Evolutionary conservation across 2,113 vertebrate genomes (phyloP).

Genomic region (Alexandromys fortis): DNA sequence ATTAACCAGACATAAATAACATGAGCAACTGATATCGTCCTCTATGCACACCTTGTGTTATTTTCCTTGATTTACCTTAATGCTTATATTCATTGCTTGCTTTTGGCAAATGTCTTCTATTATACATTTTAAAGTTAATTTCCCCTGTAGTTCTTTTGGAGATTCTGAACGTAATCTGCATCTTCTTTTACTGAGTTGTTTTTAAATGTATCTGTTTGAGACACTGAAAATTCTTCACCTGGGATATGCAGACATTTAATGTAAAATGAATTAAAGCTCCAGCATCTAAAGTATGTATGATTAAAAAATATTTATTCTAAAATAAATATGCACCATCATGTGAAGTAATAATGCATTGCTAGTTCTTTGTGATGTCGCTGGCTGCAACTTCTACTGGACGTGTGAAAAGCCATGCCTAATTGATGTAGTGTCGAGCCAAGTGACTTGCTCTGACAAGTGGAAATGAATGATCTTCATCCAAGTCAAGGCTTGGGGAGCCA

Average conservation of each 20-base stretch:
- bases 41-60: neutral
- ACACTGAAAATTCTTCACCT: neutral
- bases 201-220: neutral
- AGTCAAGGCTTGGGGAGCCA: neutral
- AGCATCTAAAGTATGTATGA: neutral
- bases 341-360: neutral
- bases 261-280: neutral
- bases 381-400: neutral
- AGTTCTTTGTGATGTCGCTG: neutral
- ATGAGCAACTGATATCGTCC: neutral
- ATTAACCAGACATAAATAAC: neutral
- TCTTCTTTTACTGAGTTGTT: neutral
- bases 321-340: neutral
- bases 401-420: neutral
- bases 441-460: neutral
- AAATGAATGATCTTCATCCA: neutral
- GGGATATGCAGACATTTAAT: neutral
- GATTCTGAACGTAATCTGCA: neutral
- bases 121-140: neutral
- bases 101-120: neutral
- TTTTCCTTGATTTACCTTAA: neutral
- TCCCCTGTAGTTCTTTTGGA: neutral
- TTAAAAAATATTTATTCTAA: neutral
- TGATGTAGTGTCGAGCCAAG: neutral
- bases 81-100: neutral